These are phyloP conservation scores for Leucopsar rothschildi DNA, from an alignment of 2,113 vertebrate species.

Conservation along the genomic window DNA sequence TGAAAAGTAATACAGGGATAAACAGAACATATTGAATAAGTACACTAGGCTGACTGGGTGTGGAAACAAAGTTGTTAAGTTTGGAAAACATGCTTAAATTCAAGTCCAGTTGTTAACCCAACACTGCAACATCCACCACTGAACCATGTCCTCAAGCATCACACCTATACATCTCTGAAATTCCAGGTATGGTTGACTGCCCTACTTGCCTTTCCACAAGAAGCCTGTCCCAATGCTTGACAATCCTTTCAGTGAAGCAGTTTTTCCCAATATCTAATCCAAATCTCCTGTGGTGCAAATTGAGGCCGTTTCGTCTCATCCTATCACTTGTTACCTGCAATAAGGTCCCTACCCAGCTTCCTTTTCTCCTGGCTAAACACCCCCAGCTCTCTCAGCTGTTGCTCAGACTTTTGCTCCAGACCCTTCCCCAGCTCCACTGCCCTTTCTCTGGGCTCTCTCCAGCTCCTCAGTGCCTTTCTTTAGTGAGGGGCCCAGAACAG, in stretches of 20 bases:
- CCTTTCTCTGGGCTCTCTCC: accelerated
- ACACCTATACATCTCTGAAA: neutral
- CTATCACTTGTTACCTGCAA: neutral
- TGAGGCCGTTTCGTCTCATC: neutral
- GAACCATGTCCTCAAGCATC: neutral
- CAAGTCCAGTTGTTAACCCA: accelerated
- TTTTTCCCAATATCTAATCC: neutral
- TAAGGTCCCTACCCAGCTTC: neutral
- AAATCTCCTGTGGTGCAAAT: neutral
- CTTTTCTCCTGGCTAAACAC: neutral
- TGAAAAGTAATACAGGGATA: neutral
- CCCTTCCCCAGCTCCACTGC: neutral
- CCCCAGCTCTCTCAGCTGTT: neutral
- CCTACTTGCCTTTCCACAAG: neutral
- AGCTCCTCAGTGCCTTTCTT: neutral
- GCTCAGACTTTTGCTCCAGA: neutral
- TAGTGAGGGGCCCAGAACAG: neutral
- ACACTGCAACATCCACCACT: neutral
- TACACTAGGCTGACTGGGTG: neutral
- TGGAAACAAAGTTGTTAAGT: neutral
- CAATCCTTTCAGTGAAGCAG: neutral
- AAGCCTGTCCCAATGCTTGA: neutral
- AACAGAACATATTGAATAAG: neutral
- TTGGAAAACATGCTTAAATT: neutral
- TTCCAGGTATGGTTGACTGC: neutral